Evolutionary conservation across 1,140 invertebrate species (phyloP), one percentile per base, ranked within the genome.

Genomic region (Atta cephalotes): DNA sequence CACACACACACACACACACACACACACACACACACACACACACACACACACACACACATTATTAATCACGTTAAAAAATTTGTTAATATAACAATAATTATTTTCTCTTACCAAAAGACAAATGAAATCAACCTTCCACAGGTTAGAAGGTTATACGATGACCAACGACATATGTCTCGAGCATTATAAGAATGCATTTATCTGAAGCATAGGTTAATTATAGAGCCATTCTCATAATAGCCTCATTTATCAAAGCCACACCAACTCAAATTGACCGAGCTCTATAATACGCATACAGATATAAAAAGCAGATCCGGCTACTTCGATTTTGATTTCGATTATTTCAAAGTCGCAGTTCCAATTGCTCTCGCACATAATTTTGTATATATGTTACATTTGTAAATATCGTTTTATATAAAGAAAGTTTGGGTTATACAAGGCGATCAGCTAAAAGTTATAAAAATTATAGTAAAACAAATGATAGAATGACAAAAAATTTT

Each of bases 151-250:
- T 56, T 60, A 58, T 51, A 21, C 3, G 1, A 45, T 49, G 5
- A 16, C 49, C 39, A 51, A 80, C 51, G 76, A 80, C 84, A 86
- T 80, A 77, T 86, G 84, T 12, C 51, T 49, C 10, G 53, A 66
- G 7, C 51, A 49, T 86, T 53, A 85, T n/a, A 58, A 62, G 65
- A 80, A 25, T 62, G 9, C 78, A 66, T 82, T 87, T 81, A 74
- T 77, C 65, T 35, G 12, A 85, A 84, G 76, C 72, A 60, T 68
- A 68, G 68, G 65, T 77, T 89, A 91, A 91, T 91, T 88, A 88
- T 76, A 80, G 63, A 80, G 63, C 39, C 31, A 51, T 25, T 62
- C 74, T 79, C 84, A 35, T 86, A 88, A 88, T 79, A 31, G 84
- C 12, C 84, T 60, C 87, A 86, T 88, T 88, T 86, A 88, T 88